Evolutionary conservation across 64 coral and sea anemone genomes (phyloP).

Genomic region (Montipora capricornis): DNA sequence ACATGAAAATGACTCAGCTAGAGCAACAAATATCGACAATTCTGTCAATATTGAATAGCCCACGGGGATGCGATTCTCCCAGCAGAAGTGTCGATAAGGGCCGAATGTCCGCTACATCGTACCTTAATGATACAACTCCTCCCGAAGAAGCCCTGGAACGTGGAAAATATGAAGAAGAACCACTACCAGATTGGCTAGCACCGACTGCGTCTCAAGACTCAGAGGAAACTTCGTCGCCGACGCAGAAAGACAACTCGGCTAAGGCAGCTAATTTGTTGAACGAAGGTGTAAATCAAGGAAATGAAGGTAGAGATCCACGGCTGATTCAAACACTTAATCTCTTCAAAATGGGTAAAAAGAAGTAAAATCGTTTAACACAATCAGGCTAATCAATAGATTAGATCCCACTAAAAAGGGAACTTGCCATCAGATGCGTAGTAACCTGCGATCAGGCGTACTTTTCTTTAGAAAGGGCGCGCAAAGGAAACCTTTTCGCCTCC

Average conservation of each 20-base stretch:
- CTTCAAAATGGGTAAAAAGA: constrained; percentile 71
- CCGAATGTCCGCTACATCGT: constrained; percentile 40
- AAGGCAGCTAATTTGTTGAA: constrained; percentile 72
- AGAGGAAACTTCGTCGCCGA: constrained; percentile 21
- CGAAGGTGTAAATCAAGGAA: constrained; percentile 13
- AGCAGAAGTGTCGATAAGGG: constrained; percentile 15
- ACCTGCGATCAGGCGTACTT: too few species aligned
- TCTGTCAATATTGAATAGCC: constrained; percentile 81
- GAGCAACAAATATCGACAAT: constrained; percentile 92
- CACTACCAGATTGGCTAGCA: constrained; percentile 92
- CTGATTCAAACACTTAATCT: constrained; percentile 75
- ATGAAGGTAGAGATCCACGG: constrained; percentile 52
- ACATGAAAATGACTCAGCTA: constrained; percentile 94
- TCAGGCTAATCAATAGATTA: too few species aligned
- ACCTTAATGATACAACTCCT: constrained; percentile 30
- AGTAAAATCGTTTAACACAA: background rate
- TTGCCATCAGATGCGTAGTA: too few species aligned
- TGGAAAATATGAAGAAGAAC: constrained; percentile 34
- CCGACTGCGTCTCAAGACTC: constrained; percentile 65
- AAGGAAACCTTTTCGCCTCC: too few species aligned
- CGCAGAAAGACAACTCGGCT: constrained; percentile 45
- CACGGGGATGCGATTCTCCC: constrained; percentile 14
- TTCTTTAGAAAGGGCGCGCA: too few species aligned
- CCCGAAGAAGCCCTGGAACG: constrained; percentile 11
- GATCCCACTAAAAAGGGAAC: too few species aligned